phyloP scores from a whole-genome alignment of 2,113 vertebrate species.

The Rhinopomastus cyanomelas region DNA sequence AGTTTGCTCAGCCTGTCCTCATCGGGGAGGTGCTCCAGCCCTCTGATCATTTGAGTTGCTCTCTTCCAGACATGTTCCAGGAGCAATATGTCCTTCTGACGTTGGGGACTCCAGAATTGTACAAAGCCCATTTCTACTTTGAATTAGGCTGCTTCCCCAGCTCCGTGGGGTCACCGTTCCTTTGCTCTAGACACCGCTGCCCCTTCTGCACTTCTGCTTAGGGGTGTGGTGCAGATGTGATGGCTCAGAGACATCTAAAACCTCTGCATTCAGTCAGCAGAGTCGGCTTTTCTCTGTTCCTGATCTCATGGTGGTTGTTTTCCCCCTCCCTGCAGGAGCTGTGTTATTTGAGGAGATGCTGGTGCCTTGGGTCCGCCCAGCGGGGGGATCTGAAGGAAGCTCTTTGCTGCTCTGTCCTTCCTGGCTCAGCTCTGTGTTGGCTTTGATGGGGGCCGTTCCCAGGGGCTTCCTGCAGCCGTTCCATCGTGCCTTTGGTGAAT shows the following conservation, averaged over 20 bases:
- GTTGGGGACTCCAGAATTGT: neutral
- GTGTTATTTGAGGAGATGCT: neutral
- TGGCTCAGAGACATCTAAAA: neutral
- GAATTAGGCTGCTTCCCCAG: neutral
- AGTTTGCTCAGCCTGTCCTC: no score
- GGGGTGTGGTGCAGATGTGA: neutral
- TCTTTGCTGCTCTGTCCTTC: neutral
- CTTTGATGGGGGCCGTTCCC: constrained; percentile 6
- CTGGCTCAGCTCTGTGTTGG: rapidly evolving
- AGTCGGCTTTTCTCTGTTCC: neutral
- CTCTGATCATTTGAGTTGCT: no score
- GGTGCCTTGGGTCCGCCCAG: neutral
- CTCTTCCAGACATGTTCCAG: no score
- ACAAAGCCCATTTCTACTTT: neutral
- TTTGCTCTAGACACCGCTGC: rapidly evolving
- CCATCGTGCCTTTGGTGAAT: neutral
- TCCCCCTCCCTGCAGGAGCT: neutral
- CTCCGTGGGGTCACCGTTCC: neutral
- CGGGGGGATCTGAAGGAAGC: neutral
- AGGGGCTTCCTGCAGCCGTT: neutral
- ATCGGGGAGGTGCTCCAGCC: no score
- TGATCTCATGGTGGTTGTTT: neutral
- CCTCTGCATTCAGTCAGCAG: neutral
- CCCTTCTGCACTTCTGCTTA: rapidly evolving
- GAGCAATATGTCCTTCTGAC: no score